Percentiles rank a stretch among this genome's conserved stretches.
Evolutionary conservation across 2,113 vertebrate species (phyloP).

Genomic region (Platysternon megacephalum): DNA sequence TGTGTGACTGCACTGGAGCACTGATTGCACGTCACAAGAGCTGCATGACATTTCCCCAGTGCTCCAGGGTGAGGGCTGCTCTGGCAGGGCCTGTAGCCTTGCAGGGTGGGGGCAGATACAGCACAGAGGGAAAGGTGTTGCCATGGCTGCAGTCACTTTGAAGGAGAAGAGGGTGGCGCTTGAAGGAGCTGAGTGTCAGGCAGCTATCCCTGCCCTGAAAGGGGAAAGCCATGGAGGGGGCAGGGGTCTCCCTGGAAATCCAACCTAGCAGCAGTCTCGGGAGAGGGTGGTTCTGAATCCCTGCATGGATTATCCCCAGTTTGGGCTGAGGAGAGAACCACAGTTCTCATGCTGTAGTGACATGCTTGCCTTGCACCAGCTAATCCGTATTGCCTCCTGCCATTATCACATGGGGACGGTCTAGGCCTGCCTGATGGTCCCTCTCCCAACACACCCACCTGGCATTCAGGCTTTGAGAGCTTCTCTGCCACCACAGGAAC

Average conservation of each 20-base stretch:
- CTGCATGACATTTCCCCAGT: too few species aligned
- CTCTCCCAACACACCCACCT: not conserved
- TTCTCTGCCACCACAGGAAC: not conserved
- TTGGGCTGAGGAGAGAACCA: not conserved
- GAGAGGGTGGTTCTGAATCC: not conserved
- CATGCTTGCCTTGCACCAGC: not conserved
- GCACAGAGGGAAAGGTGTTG: not conserved
- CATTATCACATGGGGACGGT: rapidly evolving
- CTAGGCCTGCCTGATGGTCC: rapidly evolving
- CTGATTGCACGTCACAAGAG: too few species aligned
- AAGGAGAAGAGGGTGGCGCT: not conserved
- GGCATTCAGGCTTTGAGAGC: slow-evolving; percentile 2
- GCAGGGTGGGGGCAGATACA: not conserved
- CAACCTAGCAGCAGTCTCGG: not conserved
- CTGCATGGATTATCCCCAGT: not conserved
- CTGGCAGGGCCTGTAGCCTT: too few species aligned
- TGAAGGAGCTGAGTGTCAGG: not conserved
- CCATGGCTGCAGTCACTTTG: not conserved
- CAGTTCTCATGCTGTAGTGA: too few species aligned
- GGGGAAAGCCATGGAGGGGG: not conserved
- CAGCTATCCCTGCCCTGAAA: not conserved
- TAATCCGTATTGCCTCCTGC: not conserved
- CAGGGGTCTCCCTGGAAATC: not conserved
- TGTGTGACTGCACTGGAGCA: not conserved
- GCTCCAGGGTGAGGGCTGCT: not conserved